phyloP scores from a whole-genome alignment of 2,113 vertebrate species.

The Campylomormyrus tamandua region DNA sequence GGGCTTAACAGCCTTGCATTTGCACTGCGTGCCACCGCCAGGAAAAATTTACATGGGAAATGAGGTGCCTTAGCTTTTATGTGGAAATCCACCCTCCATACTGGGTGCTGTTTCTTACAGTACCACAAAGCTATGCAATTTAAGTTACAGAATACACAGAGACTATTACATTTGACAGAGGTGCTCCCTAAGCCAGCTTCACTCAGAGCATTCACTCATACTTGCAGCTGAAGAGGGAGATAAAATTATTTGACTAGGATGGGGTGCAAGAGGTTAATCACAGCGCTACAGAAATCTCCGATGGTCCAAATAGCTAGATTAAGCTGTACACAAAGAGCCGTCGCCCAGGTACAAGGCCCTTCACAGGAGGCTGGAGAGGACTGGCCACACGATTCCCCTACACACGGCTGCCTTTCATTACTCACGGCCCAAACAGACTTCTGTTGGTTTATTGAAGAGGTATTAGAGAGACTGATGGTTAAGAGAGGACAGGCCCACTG shows the following conservation, averaged over 20 bases:
- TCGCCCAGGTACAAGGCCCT: neutral
- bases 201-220: conserved; percentile 1
- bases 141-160: conserved; percentile 28
- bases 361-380: neutral
- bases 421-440: neutral
- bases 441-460: neutral
- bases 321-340: neutral
- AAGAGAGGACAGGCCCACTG: neutral
- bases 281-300: neutral
- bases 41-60: conserved; percentile 56
- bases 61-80: conserved; percentile 42
- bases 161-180: conserved; percentile 24
- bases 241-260: neutral
- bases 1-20: conserved; percentile 62
- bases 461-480: neutral
- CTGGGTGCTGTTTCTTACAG: neutral
- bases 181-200: conserved; percentile 7
- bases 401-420: neutral
- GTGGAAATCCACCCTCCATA: neutral
- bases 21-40: conserved; percentile 41
- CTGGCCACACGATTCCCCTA: neutral
- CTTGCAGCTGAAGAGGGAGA: conserved; percentile 13
- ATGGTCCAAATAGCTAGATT: neutral
- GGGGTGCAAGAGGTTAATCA: conserved; percentile 17
- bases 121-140: conserved; percentile 39